Percentiles rank a stretch among this genome's conserved stretches.
These are phyloP conservation scores for Lycia hirtaria DNA, from an alignment of 2,888 invertebrate species.

Conservation along the genomic window DNA sequence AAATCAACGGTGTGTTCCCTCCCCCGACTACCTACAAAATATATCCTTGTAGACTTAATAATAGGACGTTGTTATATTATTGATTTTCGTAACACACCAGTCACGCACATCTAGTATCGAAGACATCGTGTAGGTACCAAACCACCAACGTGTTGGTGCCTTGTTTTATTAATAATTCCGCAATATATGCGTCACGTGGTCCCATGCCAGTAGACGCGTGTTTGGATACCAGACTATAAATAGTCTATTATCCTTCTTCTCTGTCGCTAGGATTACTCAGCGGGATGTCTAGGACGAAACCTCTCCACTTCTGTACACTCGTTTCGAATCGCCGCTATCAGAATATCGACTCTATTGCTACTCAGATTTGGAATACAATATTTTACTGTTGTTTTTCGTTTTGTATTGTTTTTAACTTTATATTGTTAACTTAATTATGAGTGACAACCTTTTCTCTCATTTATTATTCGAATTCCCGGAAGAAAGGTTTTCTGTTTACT, in stretches of 20 bases:
- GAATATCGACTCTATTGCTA: constrained; percentile 3
- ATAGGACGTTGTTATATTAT: constrained; percentile 60
- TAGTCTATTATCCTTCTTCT: constrained; percentile 70
- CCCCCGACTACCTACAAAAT: constrained; percentile 1
- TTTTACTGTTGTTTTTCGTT: neutral
- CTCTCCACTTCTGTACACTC: constrained; percentile 26
- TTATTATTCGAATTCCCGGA: too few relatives aligned
- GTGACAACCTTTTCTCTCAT: neutral
- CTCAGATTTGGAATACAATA: neutral
- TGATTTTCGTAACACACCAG: constrained; percentile 61
- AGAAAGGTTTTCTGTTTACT: too few relatives aligned
- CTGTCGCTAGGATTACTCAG: constrained; percentile 65
- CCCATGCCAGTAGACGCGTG: constrained; percentile 69
- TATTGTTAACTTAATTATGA: neutral
- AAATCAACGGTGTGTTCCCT: neutral
- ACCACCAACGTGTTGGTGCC: constrained; percentile 39
- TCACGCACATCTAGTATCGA: constrained; percentile 57
- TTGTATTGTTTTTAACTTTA: neutral
- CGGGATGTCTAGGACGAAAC: constrained; percentile 60
- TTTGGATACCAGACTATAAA: constrained; percentile 75
- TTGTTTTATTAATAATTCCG: constrained; percentile 52
- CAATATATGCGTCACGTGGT: constrained; percentile 63
- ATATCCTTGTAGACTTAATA: constrained; percentile 57
- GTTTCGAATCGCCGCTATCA: constrained; percentile 1
- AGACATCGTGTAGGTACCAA: constrained; percentile 51